Evolutionary conservation across 2,113 vertebrate species (phyloP).

Genomic region (Hydrochoerus hydrochaeris): DNA sequence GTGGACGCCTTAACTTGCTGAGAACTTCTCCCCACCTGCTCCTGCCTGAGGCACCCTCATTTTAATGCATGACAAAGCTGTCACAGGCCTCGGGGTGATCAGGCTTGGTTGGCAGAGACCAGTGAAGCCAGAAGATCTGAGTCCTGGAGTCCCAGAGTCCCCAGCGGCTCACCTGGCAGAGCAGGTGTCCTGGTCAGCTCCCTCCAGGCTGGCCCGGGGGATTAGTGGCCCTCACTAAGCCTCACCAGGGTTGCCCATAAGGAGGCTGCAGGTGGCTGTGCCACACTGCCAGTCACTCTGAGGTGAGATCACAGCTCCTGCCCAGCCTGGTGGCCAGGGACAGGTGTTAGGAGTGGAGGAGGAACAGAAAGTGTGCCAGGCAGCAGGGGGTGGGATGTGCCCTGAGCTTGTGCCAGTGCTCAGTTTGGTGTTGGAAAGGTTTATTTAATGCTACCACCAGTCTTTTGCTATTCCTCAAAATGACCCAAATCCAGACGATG

Average conservation of each 20-base stretch:
- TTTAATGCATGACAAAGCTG: background rate
- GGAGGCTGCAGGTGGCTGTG: background rate
- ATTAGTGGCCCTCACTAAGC: background rate
- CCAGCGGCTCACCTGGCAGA: background rate
- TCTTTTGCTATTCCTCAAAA: background rate
- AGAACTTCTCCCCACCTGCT: background rate
- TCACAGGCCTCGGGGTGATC: background rate
- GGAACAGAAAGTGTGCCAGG: background rate
- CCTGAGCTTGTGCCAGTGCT: background rate
- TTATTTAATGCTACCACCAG: background rate
- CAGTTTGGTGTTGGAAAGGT: background rate
- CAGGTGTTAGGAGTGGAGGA: background rate
- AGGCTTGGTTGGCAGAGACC: background rate
- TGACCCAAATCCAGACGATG: background rate
- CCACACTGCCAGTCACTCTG: background rate
- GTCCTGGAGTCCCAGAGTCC: background rate
- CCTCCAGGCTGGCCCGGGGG: background rate
- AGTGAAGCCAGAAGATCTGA: background rate
- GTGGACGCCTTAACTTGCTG: background rate
- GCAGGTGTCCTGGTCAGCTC: rapidly evolving
- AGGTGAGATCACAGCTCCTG: background rate
- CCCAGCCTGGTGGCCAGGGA: background rate
- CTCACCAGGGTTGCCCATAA: background rate
- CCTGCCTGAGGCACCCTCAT: background rate
- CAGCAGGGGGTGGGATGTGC: rapidly evolving